Percentiles rank a stretch among this genome's conserved stretches.
These are phyloP conservation scores for Julus scanicus DNA, from an alignment of 2,888 invertebrate genomes.

Conservation along the genomic window DNA sequence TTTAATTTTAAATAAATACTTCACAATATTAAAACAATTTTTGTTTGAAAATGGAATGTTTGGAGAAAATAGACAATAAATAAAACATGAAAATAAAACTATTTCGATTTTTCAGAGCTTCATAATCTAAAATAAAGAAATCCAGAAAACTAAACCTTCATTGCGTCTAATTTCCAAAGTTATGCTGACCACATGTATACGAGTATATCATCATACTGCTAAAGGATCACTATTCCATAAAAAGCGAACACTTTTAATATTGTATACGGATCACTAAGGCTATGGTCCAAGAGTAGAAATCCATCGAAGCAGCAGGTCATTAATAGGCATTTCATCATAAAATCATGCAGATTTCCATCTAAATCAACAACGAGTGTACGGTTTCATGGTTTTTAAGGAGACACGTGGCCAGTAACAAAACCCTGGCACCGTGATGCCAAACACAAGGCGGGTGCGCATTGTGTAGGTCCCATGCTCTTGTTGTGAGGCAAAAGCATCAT, in stretches of 20 bases:
- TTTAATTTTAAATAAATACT: too few species aligned
- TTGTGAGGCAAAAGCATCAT: background rate
- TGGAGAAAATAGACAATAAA: background rate
- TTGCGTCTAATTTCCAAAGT: background rate
- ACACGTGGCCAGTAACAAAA: background rate
- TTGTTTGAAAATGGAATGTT: too few species aligned
- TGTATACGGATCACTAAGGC: too few species aligned
- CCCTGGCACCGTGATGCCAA: background rate
- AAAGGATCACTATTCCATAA: too few species aligned
- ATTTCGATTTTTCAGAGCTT: background rate
- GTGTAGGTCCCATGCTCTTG: background rate
- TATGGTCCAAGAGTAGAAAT: background rate
- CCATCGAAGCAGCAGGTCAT: background rate
- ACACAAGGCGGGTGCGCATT: background rate
- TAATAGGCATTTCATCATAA: background rate
- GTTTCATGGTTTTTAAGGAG: background rate
- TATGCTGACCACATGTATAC: background rate
- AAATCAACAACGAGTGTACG: constrained; percentile 10
- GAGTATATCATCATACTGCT: too few species aligned
- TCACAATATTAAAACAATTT: too few species aligned
- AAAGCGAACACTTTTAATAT: too few species aligned
- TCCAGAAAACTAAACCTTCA: background rate
- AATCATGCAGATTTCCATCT: constrained; percentile 19
- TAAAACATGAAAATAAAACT: background rate
- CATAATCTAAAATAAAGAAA: background rate